Conservation (phyloP, 2,113 vertebrate genomes). For the Xenus cinereus region DNA sequence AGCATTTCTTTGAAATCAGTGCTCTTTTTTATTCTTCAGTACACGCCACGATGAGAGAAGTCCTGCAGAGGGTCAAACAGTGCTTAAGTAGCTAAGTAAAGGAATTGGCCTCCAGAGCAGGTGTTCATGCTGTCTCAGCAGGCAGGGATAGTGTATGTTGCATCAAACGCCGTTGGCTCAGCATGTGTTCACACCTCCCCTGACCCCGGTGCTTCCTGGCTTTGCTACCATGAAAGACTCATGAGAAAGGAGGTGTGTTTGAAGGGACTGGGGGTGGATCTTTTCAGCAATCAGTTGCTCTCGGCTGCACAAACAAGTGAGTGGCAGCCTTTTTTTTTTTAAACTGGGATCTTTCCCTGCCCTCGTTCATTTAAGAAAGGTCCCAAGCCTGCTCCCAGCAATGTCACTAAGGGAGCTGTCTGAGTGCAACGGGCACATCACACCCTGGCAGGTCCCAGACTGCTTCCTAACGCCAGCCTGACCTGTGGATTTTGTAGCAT, state of each 20-base stretch:
- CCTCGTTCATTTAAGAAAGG: background rate
- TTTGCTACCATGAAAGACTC: slow-evolving; percentile 26
- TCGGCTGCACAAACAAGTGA: background rate
- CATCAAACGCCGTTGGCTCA: slow-evolving; percentile 30
- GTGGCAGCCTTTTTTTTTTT: background rate
- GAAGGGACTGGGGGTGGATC: background rate
- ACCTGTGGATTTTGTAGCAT: background rate
- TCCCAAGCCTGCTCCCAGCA: background rate
- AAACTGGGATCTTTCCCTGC: background rate
- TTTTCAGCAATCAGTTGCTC: background rate
- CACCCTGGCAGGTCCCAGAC: background rate
- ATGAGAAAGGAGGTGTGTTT: slow-evolving; percentile 1
- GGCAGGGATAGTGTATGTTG: slow-evolving; percentile 34
- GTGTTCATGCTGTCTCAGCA: slow-evolving; percentile 46
- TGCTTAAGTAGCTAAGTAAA: slow-evolving; percentile 30
- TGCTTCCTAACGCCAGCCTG: fast-evolving
- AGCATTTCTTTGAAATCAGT: background rate
- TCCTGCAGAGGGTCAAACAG: slow-evolving; percentile 36
- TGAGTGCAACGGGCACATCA: background rate
- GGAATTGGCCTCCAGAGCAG: slow-evolving; percentile 49
- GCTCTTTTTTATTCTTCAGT: background rate
- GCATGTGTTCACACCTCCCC: slow-evolving; percentile 19
- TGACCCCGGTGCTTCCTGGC: slow-evolving; percentile 14
- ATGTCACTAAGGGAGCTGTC: background rate
- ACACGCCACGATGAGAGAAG: background rate